These are phyloP conservation scores for Drosophila jambulina DNA, from an alignment of 1,140 invertebrate genomes.

Conservation along the genomic window DNA sequence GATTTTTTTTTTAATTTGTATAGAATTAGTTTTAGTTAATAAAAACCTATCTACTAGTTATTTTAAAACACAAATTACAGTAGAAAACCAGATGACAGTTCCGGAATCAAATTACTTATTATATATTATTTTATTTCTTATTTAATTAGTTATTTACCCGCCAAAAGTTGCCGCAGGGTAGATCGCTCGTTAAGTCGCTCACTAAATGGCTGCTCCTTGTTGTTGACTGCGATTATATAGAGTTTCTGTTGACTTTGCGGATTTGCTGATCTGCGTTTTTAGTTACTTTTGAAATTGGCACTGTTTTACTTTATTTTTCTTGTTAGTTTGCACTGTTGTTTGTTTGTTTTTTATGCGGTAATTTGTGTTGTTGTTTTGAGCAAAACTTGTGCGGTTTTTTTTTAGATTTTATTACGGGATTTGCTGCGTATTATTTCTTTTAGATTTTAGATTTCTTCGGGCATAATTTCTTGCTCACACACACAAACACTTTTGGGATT, in stretches of 20 bases:
- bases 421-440: conserved; percentile 22
- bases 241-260: conserved; percentile 35
- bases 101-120: background rate
- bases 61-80: too few species aligned
- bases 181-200: conserved; percentile 20
- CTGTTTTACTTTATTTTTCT: conserved; percentile 46
- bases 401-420: conserved; percentile 21
- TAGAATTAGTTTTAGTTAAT: too few species aligned
- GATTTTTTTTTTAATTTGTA: too few species aligned
- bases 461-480: conserved; percentile 68
- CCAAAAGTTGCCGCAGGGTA: conserved; percentile 35
- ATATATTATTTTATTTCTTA: background rate
- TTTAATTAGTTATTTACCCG: conserved; percentile 51
- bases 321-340: conserved; percentile 55
- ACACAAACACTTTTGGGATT: conserved; percentile 13
- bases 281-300: conserved; percentile 48
- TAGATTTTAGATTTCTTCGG: conserved; percentile 34
- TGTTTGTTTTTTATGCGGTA: conserved; percentile 45
- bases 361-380: conserved; percentile 63
- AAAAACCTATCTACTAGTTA: too few species aligned
- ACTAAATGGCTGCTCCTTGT: conserved; percentile 26
- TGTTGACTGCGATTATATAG: conserved; percentile 37
- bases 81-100: background rate
- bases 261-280: conserved; percentile 29
- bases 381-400: conserved; percentile 64